These are phyloP conservation scores for Cygnus olor DNA, from an alignment of 2,797 vertebrate species.

Conservation along the genomic window DNA sequence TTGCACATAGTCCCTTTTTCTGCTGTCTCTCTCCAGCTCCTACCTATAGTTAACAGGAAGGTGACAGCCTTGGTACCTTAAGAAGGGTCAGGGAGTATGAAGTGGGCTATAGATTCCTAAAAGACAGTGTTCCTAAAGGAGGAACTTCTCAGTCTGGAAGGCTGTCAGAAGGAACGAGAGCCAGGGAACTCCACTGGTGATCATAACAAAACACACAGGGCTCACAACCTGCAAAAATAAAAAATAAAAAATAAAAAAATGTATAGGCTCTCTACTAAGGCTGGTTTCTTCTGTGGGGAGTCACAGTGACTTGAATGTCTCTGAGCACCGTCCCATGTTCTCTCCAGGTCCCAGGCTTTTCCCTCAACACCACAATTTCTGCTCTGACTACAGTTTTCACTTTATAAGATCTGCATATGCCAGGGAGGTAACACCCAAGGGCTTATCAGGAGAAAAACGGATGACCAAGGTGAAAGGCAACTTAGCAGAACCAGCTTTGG, in stretches of 20 bases:
- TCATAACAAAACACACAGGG: not conserved
- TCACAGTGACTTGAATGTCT: not conserved
- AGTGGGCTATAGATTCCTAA: not conserved
- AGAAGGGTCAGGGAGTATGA: constrained; percentile 37
- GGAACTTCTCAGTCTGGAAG: not conserved
- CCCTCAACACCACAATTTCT: not conserved
- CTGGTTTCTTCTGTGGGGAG: not conserved
- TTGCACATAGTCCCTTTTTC: not conserved
- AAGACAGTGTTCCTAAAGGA: not conserved
- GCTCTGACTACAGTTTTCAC: not conserved
- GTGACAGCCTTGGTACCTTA: not conserved
- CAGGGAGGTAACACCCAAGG: not conserved
- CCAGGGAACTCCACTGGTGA: not conserved
- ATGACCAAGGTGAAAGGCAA: not conserved
- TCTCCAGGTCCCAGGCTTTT: not conserved
- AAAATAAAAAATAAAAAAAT: too few species aligned
- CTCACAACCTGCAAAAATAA: not conserved
- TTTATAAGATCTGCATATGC: not conserved
- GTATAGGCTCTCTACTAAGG: rapidly evolving
- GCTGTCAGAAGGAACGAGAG: not conserved
- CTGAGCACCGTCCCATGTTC: not conserved
- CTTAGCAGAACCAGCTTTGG: not conserved
- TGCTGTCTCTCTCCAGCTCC: not conserved
- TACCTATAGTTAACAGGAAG: not conserved
- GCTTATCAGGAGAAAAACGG: not conserved